These are phyloP conservation scores for Drosophila simulans DNA, from an alignment of 1,140 invertebrate species.

Conservation along the genomic window DNA sequence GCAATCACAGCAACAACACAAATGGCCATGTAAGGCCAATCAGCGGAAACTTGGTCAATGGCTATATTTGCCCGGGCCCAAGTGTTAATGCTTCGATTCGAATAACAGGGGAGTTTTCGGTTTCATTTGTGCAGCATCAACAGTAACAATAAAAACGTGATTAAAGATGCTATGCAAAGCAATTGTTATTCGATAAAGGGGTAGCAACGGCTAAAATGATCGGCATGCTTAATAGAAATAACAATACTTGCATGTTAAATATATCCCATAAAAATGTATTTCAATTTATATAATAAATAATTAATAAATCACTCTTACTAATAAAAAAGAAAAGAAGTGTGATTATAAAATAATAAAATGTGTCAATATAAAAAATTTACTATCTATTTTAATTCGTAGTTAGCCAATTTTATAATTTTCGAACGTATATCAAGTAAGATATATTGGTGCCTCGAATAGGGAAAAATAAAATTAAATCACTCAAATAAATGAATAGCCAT, in stretches of 20 bases:
- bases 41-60: conserved; percentile 77
- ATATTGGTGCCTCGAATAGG: no score
- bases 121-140: conserved; percentile 64
- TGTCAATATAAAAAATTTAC: no score
- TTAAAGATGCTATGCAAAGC: conserved; percentile 78
- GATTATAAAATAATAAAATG: no score
- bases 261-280: background rate
- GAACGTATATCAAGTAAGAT: no score
- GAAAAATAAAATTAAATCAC: background rate
- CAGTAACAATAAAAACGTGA: conserved; percentile 78
- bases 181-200: conserved; percentile 36
- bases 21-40: conserved; percentile 73
- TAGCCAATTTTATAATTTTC: no score
- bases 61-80: conserved; percentile 61
- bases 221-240: background rate
- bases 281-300: no score
- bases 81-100: conserved; percentile 66
- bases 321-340: no score
- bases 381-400: no score
- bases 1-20: conserved; percentile 48
- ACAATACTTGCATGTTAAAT: background rate
- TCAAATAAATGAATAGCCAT: background rate
- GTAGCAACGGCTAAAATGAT: conserved; percentile 6
- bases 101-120: conserved; percentile 54
- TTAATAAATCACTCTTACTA: no score